These are phyloP conservation scores for Diabrotica balteata DNA, from an alignment of 2,888 invertebrate genomes.

Conservation along the genomic window DNA sequence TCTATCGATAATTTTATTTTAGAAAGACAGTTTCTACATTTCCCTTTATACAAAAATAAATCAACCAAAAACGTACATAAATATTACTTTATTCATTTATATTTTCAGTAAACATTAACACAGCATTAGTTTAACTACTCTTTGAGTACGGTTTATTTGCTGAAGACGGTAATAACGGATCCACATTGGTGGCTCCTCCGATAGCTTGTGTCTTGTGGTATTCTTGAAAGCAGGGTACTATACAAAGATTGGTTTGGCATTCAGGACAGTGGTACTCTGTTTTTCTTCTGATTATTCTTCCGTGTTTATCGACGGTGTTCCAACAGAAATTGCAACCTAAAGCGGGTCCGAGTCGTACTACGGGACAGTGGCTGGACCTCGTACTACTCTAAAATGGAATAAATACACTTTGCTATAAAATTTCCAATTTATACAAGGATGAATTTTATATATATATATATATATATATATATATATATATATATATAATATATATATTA, in stretches of 20 bases:
- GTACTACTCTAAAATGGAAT: conserved; percentile 53
- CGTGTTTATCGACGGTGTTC: conserved; percentile 87
- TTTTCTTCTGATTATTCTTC: conserved; percentile 81
- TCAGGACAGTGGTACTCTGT: conserved; percentile 91
- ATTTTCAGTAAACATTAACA: conserved; percentile 10
- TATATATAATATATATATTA: too few relatives aligned
- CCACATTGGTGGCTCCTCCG: conserved; percentile 4
- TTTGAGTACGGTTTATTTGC: conserved; percentile 26
- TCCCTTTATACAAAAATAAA: neutral
- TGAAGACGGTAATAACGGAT: conserved; percentile 16
- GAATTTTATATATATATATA: neutral
- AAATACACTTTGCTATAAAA: neutral
- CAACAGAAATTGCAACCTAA: conserved; percentile 89
- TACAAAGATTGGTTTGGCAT: conserved; percentile 87
- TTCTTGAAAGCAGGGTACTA: conserved; percentile 88
- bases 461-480: neutral
- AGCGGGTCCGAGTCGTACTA: conserved; percentile 82
- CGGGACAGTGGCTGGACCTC: conserved; percentile 83
- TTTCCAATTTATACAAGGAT: neutral
- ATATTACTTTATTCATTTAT: conserved; percentile 16
- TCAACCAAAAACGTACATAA: conserved; percentile 17
- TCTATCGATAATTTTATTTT: too few relatives aligned
- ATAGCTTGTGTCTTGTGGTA: conserved; percentile 68
- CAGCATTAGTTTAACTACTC: conserved; percentile 26
- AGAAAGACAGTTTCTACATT: too few relatives aligned